Evolutionary conservation across 1,140 invertebrate species (phyloP), one percentile per base, ranked within the genome.

Genomic region (Akabosia matsudoensis): DNA sequence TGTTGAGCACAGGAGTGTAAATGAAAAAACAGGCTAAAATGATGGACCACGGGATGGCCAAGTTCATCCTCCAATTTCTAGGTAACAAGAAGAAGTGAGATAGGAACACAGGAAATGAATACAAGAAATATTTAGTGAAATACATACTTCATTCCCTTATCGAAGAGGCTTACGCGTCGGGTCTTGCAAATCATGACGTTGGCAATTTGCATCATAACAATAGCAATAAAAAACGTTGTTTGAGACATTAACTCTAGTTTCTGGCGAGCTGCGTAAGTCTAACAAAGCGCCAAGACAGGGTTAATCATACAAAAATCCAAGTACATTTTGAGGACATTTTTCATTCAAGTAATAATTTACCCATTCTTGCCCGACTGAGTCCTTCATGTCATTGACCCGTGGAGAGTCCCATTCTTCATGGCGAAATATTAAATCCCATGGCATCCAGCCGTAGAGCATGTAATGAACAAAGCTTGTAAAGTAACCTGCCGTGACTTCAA

Each of bases 281-380:
- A 16, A 24, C 7, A 34, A 52, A 22, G 24, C 67, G 45, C 70
- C 14, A 24, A 28, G n/a, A 61, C 10, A 28, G 72, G 34, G 14
- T 71, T 37, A 22, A 45, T 10, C 37, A 45, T 45, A n/a, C n/a
- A n/a, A n/a, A n/a, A n/a, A n/a, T n/a, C n/a, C n/a, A n/a, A n/a
- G n/a, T n/a, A n/a, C n/a, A 45, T 10, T 45, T 45, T 45, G 37
- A 45, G 18, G 18, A 45, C 18, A 7, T 18, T 18, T 45, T 45
- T 45, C 37, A 7, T 45, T 18, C 7, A 45, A 45, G 37, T 45
- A 7, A 10, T 18, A 45, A 45, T 10, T 37, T 73, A 77, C 76
- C 88, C 88, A 88, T 84, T 88, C 87, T 82, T 88, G 88, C 74
- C 86, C 87, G 80, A 88, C 89, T 33, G 86, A 87, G 81, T 88